phyloP scores from a whole-genome alignment of 2,113 vertebrate species.

The Rallus limicola region DNA sequence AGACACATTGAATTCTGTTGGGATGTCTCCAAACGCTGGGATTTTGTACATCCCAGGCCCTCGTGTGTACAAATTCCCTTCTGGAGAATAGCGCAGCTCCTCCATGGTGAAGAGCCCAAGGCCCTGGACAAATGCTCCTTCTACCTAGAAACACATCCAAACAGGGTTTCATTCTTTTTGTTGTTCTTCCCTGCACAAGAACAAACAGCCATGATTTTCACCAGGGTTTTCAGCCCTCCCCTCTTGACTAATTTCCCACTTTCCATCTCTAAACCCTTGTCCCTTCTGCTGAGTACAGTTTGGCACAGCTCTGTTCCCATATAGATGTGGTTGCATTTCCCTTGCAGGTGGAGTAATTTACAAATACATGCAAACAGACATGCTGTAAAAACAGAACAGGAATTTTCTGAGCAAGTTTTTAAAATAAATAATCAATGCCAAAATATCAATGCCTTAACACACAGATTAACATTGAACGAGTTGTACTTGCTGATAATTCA shows the following conservation, averaged over 20 bases:
- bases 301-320: background rate
- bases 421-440: background rate
- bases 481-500: background rate
- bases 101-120: conserved; percentile 94
- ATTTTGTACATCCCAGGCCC: conserved; percentile 98
- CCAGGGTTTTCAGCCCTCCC: background rate
- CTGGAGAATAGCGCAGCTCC: conserved; percentile 90
- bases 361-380: background rate
- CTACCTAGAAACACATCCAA: conserved; percentile 79
- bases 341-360: background rate
- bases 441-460: background rate
- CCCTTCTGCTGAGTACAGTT: background rate
- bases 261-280: background rate
- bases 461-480: background rate
- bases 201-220: background rate
- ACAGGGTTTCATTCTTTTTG: background rate
- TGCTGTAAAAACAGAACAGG: background rate
- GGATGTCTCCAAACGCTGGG: conserved; percentile 91
- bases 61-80: conserved; percentile 86
- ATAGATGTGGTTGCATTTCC: background rate
- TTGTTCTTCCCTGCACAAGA: background rate
- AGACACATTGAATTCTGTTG: conserved; percentile 84
- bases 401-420: background rate
- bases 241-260: background rate
- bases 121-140: conserved; percentile 94